Base-by-base conservation (phyloP, 37 sponge, comb jelly and placozoan genomes). In the Haliclona indistincta region DNA sequence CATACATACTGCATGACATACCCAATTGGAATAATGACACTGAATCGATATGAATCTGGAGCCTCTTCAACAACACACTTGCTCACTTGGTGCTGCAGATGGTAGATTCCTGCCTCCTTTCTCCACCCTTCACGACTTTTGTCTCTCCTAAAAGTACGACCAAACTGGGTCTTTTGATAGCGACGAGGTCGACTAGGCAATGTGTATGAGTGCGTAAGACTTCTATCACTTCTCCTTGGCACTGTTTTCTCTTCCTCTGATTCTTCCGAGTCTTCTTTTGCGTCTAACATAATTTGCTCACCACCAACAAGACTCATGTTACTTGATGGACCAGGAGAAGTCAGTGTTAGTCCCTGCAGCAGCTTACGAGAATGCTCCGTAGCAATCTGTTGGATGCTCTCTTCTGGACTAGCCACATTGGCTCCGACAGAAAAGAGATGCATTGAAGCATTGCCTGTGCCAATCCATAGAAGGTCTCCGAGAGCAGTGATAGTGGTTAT, bases 381-480 rank as follows among this genome's bases (percentile, higher is more conserved):
- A 38, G 60, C 51, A 0, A 80, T 56, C 23, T 55, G 61, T 54
- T 29, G 49, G 4, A 56, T 73, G 22, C 45, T 45, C 22, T 49
- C 74, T 36, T 55, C 36, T 23, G 63, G 34, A 19, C 65, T 17
- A 3, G 29, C 22, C 41, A 63, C 85, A 36, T 39, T 63, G 0
- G 44, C 64, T 26, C 22, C 23, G 25, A 79, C 58, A 2, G 86
- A 79, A 55, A 86, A 79, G 30, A 81, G 56, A 64, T 61, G 69
- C 33, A 81, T 55, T 26, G 41, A 10, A 17, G 81, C 86, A 47
- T 63, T 44, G 43, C 86, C 80, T 28, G 69, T 86, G 1, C 86
- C 86, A 3, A 86, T 32, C 75, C 75, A 73, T 37, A 86, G 54
- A 35, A 63, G 4, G 5, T 40, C 75, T 15, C 45, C 63, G 0